These are phyloP conservation scores for Amphimallon solstitiale DNA, from an alignment of 2,888 invertebrate species.

Conservation along the genomic window DNA sequence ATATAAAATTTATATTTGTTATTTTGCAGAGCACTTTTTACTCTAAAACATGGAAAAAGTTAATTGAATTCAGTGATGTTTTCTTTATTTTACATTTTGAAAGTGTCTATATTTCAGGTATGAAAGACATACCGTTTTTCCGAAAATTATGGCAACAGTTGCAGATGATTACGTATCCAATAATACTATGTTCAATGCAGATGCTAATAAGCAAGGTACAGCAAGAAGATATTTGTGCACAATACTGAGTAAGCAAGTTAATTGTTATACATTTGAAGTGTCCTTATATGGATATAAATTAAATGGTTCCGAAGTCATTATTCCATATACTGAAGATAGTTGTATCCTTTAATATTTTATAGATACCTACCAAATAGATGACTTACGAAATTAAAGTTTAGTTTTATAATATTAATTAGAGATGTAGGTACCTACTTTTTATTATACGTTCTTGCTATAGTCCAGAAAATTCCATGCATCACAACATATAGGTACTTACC, in stretches of 20 bases:
- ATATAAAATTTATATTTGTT: too few relatives aligned
- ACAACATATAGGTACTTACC: too few relatives aligned
- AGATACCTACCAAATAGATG: background rate
- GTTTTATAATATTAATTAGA: too few relatives aligned
- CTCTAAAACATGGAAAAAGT: too few relatives aligned
- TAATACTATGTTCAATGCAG: constrained; percentile 93
- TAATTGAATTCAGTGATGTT: too few relatives aligned
- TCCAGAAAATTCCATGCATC: too few relatives aligned
- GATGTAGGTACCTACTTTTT: too few relatives aligned
- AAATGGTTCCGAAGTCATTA: constrained; percentile 73
- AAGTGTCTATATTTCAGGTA: constrained; percentile 73
- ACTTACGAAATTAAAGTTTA: background rate
- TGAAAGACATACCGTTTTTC: constrained; percentile 94
- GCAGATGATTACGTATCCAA: constrained; percentile 88
- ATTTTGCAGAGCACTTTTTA: too few relatives aligned
- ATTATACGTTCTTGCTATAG: too few relatives aligned
- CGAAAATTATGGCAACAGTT: constrained; percentile 87
- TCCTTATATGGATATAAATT: constrained; percentile 90
- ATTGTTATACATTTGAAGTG: constrained; percentile 90
- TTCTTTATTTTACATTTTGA: too few relatives aligned
- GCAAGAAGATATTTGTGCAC: constrained; percentile 85
- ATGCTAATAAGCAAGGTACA: constrained; percentile 85
- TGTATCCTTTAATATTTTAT: constrained; percentile 91
- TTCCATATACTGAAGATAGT: constrained; percentile 93
- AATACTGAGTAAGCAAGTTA: constrained; percentile 78